These are phyloP conservation scores for Notothenia rossii DNA, from an alignment of 2,113 vertebrate species.

Conservation along the genomic window DNA sequence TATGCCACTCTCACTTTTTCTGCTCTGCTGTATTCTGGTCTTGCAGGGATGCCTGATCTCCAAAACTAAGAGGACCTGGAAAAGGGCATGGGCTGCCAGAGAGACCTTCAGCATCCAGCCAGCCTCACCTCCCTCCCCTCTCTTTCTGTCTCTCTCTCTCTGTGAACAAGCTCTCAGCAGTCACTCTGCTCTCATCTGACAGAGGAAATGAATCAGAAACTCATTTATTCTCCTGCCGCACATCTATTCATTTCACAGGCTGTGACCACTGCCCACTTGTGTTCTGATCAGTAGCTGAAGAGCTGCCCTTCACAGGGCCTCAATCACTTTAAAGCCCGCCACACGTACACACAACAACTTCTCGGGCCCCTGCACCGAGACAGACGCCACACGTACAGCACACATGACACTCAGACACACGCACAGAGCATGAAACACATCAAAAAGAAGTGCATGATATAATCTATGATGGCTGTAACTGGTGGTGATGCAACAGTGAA, in stretches of 20 bases:
- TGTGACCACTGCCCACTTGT: conserved; percentile 71
- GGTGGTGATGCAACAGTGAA: conserved; percentile 86
- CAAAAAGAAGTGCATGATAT: conserved; percentile 81
- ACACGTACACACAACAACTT: conserved; percentile 42
- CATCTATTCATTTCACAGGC: conserved; percentile 72
- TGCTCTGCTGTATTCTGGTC: conserved; percentile 54
- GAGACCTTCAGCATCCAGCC: conserved; percentile 68
- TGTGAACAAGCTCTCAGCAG: conserved; percentile 61
- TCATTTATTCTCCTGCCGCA: conserved; percentile 72
- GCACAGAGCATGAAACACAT: conserved; percentile 66
- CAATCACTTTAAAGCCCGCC: conserved; percentile 54
- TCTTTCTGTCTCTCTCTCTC: conserved; percentile 1
- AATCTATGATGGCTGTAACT: conserved; percentile 84
- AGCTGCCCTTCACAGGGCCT: conserved; percentile 60
- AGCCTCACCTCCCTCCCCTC: conserved; percentile 34
- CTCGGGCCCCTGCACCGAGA: conserved; percentile 14
- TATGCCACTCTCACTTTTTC: conserved; percentile 39
- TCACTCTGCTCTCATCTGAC: conserved; percentile 72
- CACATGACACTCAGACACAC: conserved; percentile 30
- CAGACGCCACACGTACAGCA: conserved; percentile 25
- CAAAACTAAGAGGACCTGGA: conserved; percentile 52
- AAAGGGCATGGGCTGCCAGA: conserved; percentile 58
- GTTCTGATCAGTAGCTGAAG: conserved; percentile 65
- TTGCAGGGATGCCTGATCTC: conserved; percentile 66
- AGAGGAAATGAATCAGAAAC: conserved; percentile 79